A percentile compares a stretch with the other conserved stretches of the same genome.
phyloP scores from a whole-genome alignment of 2,888 invertebrate species.

The Mimumesa dahlbomi region DNA sequence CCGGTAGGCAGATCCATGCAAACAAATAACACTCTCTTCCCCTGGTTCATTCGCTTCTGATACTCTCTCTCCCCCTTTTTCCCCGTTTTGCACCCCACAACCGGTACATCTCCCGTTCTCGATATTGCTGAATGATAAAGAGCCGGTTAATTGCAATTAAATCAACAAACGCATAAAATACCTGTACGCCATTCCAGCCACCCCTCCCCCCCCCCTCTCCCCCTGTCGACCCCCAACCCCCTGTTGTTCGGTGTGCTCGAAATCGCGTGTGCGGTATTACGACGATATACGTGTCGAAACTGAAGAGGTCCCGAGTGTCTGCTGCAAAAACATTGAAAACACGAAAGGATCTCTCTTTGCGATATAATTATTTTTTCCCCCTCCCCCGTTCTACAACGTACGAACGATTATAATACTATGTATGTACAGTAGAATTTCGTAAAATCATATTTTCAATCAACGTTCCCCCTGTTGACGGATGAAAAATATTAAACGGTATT shows the following conservation, averaged over 20 bases:
- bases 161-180: constrained; percentile 62
- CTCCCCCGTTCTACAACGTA: too few species aligned
- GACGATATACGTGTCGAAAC: constrained; percentile 23
- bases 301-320: constrained; percentile 41
- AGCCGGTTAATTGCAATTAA: constrained; percentile 66
- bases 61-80: constrained; percentile 37
- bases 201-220: too few species aligned
- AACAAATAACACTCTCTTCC: constrained; percentile 59
- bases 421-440: too few species aligned
- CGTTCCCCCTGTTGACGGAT: too few species aligned
- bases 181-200: constrained; percentile 26
- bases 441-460: too few species aligned
- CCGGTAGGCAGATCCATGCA: constrained; percentile 57
- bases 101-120: constrained; percentile 41
- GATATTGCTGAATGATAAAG: constrained; percentile 65
- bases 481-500: too few species aligned
- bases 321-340: constrained; percentile 36
- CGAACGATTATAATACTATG: too few species aligned
- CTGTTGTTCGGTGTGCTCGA: constrained; percentile 18
- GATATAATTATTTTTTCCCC: too few species aligned
- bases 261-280: constrained; percentile 33
- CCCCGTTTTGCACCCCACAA: constrained; percentile 31
- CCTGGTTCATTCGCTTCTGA: constrained; percentile 44
- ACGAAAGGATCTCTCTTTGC: too few species aligned
- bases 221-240: too few species aligned